These are phyloP conservation scores for Pelochelys cantorii DNA, from an alignment of 2,797 vertebrate species.

Conservation along the genomic window DNA sequence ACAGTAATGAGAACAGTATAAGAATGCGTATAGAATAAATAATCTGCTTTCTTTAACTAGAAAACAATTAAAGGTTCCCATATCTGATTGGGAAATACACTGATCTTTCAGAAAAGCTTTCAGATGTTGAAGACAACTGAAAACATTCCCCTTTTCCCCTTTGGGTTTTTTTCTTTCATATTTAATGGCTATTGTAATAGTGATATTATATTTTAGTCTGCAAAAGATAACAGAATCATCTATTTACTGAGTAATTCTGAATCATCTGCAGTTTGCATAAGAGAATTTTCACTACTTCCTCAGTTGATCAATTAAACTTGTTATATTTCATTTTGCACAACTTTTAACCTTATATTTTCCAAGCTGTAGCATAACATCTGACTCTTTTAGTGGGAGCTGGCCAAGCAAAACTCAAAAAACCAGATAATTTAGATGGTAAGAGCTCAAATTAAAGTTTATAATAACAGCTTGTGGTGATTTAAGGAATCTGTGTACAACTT, in stretches of 20 bases:
- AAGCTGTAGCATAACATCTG: not conserved
- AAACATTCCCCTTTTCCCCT: not conserved
- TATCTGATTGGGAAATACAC: not conserved
- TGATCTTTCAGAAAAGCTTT: not conserved
- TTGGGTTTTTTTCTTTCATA: not conserved
- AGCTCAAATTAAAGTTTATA: not conserved
- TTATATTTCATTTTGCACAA: not conserved
- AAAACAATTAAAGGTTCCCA: not conserved
- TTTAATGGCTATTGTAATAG: not conserved
- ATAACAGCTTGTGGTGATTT: not conserved
- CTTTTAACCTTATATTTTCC: not conserved
- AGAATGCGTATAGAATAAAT: not conserved
- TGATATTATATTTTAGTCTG: not conserved
- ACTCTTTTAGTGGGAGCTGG: not conserved
- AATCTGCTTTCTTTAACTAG: accelerated
- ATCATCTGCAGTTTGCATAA: not conserved
- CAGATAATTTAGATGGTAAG: not conserved
- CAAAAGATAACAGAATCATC: not conserved
- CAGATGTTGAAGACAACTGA: not conserved
- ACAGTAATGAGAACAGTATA: not conserved
- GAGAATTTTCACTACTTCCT: not conserved
- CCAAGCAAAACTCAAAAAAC: not conserved
- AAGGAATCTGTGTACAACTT: not conserved
- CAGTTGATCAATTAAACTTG: not conserved
- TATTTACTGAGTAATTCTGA: not conserved